A percentile compares a stretch with the other conserved stretches of the same genome.
Conservation (phyloP, 1,140 invertebrate species). For the Metaphire vulgaris region DNA sequence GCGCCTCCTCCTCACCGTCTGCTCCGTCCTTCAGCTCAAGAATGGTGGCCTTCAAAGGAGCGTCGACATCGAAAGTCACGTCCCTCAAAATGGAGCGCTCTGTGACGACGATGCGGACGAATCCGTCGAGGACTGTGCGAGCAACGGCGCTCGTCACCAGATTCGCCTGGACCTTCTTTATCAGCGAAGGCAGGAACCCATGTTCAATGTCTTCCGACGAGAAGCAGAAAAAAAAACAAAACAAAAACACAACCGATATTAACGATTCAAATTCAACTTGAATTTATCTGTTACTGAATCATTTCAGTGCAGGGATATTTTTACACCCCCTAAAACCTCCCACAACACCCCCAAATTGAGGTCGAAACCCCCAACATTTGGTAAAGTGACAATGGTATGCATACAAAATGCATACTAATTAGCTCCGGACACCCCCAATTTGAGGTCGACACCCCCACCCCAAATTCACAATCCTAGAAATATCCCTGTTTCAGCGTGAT, state of each 20-base stretch:
- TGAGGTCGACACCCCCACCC: too few relatives aligned
- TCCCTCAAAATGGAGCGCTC: slow-evolving; percentile 32
- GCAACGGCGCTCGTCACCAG: slow-evolving; percentile 70
- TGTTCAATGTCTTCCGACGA: slow-evolving; percentile 59
- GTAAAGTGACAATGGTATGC: too few relatives aligned
- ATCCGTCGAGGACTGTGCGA: slow-evolving; percentile 66
- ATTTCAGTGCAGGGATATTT: background rate
- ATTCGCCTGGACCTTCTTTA: slow-evolving; percentile 70
- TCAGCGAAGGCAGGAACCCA: slow-evolving; percentile 78
- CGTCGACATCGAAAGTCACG: too few relatives aligned
- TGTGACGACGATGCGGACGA: slow-evolving; percentile 45
- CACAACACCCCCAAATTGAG: too few relatives aligned
- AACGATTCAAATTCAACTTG: too few relatives aligned
- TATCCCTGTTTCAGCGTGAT: too few relatives aligned
- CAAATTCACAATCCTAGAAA: too few relatives aligned
- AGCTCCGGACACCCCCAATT: too few relatives aligned
- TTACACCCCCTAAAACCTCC: background rate
- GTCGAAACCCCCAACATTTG: too few relatives aligned
- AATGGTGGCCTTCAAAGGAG: too few relatives aligned
- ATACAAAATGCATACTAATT: too few relatives aligned
- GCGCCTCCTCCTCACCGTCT: background rate
- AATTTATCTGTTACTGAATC: background rate
- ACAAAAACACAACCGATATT: background rate
- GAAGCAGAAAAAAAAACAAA: background rate
- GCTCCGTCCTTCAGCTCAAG: background rate